Evolutionary conservation across 2,113 vertebrate species (phyloP).

Genomic region (Sitta europaea): DNA sequence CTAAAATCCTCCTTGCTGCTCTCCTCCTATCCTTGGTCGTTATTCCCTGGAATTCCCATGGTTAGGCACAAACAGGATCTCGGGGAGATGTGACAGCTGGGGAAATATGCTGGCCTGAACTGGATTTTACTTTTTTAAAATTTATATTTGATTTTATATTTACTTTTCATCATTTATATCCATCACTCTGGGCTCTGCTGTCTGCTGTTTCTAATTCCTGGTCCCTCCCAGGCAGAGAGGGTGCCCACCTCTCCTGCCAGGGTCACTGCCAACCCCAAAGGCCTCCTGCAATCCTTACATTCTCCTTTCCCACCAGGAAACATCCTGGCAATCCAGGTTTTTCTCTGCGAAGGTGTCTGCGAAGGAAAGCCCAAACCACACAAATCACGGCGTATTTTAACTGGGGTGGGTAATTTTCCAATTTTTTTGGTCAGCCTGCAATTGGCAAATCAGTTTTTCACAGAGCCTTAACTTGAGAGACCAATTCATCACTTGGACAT

Average conservation of each 20-base stretch:
- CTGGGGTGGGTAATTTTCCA: neutral
- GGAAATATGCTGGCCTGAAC: neutral
- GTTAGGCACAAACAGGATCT: neutral
- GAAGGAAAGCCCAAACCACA: neutral
- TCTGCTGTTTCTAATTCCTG: neutral
- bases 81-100: fast-evolving
- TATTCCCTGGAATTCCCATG: neutral
- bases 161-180: too few species aligned
- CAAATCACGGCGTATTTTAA: constrained; percentile 7
- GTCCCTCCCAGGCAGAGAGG: neutral
- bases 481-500: constrained; percentile 47
- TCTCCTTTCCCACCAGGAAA: neutral
- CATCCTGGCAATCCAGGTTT: neutral
- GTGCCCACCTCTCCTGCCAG: neutral
- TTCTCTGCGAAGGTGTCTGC: neutral
- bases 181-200: neutral
- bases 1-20: neutral
- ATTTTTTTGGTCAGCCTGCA: neutral
- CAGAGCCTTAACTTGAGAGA: constrained; percentile 15
- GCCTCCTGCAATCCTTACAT: neutral
- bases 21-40: neutral
- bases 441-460: constrained; percentile 48
- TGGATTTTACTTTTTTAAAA: neutral
- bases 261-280: too few species aligned
- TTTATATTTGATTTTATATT: neutral